Evolutionary conservation across 2,797 vertebrate species (phyloP).

Genomic region (Labroides dimidiatus): DNA sequence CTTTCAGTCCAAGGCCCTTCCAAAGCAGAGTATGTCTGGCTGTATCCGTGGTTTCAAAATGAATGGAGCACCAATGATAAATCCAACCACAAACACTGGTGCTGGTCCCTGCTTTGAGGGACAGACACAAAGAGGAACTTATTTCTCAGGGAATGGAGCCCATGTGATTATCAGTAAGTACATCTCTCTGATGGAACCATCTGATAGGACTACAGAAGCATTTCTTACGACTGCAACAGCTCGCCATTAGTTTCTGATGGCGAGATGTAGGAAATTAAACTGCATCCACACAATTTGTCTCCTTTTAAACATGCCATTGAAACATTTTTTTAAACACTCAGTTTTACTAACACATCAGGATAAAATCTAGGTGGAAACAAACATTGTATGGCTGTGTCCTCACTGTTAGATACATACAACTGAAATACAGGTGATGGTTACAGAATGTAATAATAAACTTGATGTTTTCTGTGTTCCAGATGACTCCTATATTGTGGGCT

Average conservation of each 20-base stretch:
- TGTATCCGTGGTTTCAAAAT: slow-evolving; percentile 91
- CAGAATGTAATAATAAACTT: neutral
- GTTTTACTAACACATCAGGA: too few species aligned
- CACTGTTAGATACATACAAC: neutral
- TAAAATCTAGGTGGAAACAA: neutral
- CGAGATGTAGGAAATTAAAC: neutral
- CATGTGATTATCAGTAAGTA: slow-evolving; percentile 88
- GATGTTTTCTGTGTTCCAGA: slow-evolving; percentile 75
- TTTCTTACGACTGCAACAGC: neutral
- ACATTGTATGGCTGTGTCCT: neutral
- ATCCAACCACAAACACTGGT: slow-evolving; percentile 80
- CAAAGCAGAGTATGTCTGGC: slow-evolving; percentile 88
- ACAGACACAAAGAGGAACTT: slow-evolving; percentile 85
- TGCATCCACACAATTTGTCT: neutral
- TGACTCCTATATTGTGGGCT: slow-evolving; percentile 82
- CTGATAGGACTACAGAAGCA: neutral
- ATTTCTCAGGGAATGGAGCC: slow-evolving; percentile 90
- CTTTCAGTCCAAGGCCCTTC: slow-evolving; percentile 85
- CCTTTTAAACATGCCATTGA: neutral
- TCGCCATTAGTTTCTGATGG: neutral
- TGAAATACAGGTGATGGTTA: neutral
- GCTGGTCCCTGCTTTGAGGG: slow-evolving; percentile 88
- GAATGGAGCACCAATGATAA: slow-evolving; percentile 82
- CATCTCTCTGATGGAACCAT: neutral
- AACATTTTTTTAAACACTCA: too few species aligned